Conservation (phyloP, 2,113 vertebrate species). For the Malaclemys terrapin region DNA sequence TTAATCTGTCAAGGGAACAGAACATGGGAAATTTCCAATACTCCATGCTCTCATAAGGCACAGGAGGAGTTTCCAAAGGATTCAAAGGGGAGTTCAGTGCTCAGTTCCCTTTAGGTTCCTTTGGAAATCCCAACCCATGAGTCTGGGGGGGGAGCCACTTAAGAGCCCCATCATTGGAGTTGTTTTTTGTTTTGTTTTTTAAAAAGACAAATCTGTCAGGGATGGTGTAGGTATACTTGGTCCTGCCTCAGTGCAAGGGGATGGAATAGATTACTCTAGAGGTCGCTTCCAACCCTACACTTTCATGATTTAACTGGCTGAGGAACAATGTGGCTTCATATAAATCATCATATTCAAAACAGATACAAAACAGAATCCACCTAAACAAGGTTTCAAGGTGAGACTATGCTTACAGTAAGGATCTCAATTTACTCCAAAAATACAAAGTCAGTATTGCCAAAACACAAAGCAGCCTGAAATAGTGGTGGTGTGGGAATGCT, state of each 20-base stretch:
- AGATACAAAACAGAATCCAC: background rate
- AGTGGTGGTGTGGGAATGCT: slow-evolving; percentile 64
- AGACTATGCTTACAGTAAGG: background rate
- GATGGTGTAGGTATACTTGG: background rate
- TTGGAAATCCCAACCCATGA: background rate
- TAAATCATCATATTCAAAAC: background rate
- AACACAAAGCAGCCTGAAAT: slow-evolving; percentile 35
- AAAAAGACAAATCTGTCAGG: too few relatives aligned
- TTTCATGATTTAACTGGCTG: background rate
- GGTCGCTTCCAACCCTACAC: background rate
- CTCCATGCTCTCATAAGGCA: too few relatives aligned
- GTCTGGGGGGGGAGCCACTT: background rate
- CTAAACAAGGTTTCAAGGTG: background rate
- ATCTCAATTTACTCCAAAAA: background rate
- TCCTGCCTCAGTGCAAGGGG: background rate
- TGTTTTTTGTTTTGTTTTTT: too few relatives aligned
- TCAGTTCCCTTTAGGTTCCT: too few relatives aligned
- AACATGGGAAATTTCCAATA: too few relatives aligned
- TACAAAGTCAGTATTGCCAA: background rate
- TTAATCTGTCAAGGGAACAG: background rate
- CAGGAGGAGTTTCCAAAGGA: too few relatives aligned
- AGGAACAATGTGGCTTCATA: too few relatives aligned
- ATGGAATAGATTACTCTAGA: background rate
- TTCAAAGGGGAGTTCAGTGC: too few relatives aligned
- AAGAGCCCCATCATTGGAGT: too few relatives aligned